Evolutionary conservation across 2,797 vertebrate species (phyloP), one percentile per base, ranked within the genome.

Genomic region (Xyrichtys novacula): DNA sequence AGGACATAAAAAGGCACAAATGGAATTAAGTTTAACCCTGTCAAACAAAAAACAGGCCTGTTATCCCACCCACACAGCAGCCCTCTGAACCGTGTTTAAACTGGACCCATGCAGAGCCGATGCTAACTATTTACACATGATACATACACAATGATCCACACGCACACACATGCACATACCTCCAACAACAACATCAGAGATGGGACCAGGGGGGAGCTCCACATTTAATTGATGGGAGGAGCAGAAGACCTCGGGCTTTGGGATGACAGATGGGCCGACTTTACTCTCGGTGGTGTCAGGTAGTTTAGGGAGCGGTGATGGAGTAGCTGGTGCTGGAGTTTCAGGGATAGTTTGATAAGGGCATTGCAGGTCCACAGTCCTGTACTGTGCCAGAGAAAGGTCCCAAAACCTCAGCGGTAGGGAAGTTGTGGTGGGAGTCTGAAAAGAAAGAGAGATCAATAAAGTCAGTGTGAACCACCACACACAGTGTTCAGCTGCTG

Each of bases 341-440:
- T 56, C 71, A 49, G 57, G 20, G 7, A 26, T 4, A n/a, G 12
- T 48, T 23, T 64, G 52, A 74, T 80, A 68, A 0, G 89, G 88
- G 56, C 94, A 95, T 3, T 77, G 85, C 19, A 91, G 56, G 26
- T 91, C 85, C 56, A 93, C 19, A 44, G 59, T 85, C 26, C 78
- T 79, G 7, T 88, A 83, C 53, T 71, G 70, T 0, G 12, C 31
- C 9, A 59, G 16, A 25, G 60, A 65, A 17, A 54, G 11, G 49
- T 94, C 90, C 90, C 88, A 93, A 75, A 89, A 93, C 68, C 72
- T 87, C 56, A 95, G 15, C 20, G 71, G 74, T 47, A 94, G 68
- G 17, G 88, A 88, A 59, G 89, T 23, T 7, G 76, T 75, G 0
- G 49, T 71, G 40, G 83, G 65, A 66, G 83, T 70, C 91, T 94